These are phyloP conservation scores for Tyria jacobaeae DNA, from an alignment of 2,888 invertebrate genomes.

Conservation along the genomic window DNA sequence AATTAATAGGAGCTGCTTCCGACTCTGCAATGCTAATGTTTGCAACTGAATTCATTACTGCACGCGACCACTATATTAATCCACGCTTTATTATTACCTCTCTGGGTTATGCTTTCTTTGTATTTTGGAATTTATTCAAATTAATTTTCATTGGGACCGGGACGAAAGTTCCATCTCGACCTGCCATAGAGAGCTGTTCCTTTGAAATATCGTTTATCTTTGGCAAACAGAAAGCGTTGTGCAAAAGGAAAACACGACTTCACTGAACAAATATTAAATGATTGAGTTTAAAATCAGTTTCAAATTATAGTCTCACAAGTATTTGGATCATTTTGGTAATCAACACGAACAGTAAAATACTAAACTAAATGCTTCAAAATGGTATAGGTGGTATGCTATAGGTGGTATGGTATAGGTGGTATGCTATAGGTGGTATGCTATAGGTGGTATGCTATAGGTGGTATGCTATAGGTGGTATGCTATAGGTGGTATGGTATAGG, in stretches of 20 bases:
- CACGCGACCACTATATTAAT: too few species aligned
- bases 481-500: too few species aligned
- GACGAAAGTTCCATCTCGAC: not conserved
- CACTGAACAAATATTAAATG: not conserved
- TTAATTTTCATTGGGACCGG: not conserved
- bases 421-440: too few species aligned
- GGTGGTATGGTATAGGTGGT: too few species aligned
- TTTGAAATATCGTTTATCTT: constrained; percentile 2
- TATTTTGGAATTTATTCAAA: not conserved
- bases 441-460: too few species aligned
- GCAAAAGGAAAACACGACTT: not conserved
- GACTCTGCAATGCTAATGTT: too few species aligned
- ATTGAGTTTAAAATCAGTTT: not conserved
- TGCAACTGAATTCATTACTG: too few species aligned
- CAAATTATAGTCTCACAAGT: not conserved
- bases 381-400: too few species aligned
- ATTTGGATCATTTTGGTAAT: not conserved
- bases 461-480: too few species aligned
- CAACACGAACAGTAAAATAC: not conserved
- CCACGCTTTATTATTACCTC: too few species aligned
- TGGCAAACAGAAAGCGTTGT: not conserved
- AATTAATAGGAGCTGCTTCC: too few species aligned
- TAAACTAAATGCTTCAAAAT: not conserved
- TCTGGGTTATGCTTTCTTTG: too few species aligned
- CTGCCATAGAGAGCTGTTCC: not conserved